Base-by-base conservation (phyloP, 2,888 invertebrate species). In the Idaea aversata region DNA sequence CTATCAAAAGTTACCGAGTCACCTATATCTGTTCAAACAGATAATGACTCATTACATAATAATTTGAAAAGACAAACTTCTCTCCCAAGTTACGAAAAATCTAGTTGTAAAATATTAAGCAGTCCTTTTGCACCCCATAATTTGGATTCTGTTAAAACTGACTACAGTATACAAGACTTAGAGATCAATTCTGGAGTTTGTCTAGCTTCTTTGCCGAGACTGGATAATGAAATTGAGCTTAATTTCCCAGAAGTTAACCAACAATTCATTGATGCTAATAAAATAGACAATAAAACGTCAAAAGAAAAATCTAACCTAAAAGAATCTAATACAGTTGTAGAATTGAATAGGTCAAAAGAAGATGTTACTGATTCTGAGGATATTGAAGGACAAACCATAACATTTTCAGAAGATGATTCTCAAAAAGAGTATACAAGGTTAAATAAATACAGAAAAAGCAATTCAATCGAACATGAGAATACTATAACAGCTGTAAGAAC, bases 211-310 rank as follows among this genome's bases (percentile, higher is more conserved):
- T 77, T 93, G 65, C 93, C 93, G 13, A 83, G 87, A 73, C 79
- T 93, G 58, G 93, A 93, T 75, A 91, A 90, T 82, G 92, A 93
- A 72, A 90, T 92, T 70, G 93, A 93, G 76, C 83, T 93, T 62
- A 90, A 85, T 76, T 92, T 93, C 72, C 88, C 92, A 60, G 93
- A 93, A 87, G 91, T 93, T 13, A 93, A 93, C 73, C 92, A 93
- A 80, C 93, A 93, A 73, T 93, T 93, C 73, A 90, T 93, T 60
- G 88, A 91, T 82, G 92, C 89, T 60, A 92, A 91, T 77, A 91
- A 89, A 83, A 80, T 75, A 63, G 89, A 87, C 61, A 25, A 36
- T 4, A 62, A 64, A 25, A 10, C 47, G 0, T 47, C 47, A 47
- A 47, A 47, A 47, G 47, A 47, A 47, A 4, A 47, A 47, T 47